Evolutionary conservation across 2,888 invertebrate genomes (phyloP).

Genomic region (Drosophila testacea): DNA sequence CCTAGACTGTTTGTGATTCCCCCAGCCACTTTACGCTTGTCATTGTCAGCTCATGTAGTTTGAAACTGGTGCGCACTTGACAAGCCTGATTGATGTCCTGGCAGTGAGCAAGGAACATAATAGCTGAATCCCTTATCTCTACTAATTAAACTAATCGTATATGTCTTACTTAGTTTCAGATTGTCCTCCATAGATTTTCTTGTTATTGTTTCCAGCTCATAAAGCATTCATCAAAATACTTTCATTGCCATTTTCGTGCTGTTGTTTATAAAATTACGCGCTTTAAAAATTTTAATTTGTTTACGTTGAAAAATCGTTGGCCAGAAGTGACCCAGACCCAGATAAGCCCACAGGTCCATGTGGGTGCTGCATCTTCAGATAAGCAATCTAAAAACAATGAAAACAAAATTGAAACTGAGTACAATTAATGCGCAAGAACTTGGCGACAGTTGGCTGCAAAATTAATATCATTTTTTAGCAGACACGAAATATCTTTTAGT

Average conservation of each 20-base stretch:
- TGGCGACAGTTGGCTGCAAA: slow-evolving; percentile 8
- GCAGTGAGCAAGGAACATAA: slow-evolving; percentile 19
- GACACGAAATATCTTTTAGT: neutral
- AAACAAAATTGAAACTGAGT: neutral
- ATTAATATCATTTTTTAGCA: slow-evolving; percentile 35
- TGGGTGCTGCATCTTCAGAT: slow-evolving; percentile 55
- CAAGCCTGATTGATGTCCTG: slow-evolving; percentile 73
- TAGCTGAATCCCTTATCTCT: slow-evolving; percentile 52
- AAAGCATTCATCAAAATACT: neutral
- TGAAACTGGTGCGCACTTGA: slow-evolving; percentile 73
- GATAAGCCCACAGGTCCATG: slow-evolving; percentile 58
- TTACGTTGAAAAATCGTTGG: slow-evolving; percentile 50
- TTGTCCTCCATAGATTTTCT: slow-evolving; percentile 16
- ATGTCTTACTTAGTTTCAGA: slow-evolving; percentile 45
- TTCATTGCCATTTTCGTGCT: neutral
- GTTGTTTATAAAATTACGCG: slow-evolving; percentile 1
- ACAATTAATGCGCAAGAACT: neutral
- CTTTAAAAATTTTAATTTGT: slow-evolving; percentile 61
- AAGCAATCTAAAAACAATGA: slow-evolving; percentile 16
- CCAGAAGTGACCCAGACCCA: slow-evolving; percentile 51
- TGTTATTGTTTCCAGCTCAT: neutral
- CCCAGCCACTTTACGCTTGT: slow-evolving; percentile 66
- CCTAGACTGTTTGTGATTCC: slow-evolving; percentile 10
- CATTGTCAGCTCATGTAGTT: slow-evolving; percentile 78
- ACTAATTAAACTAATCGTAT: slow-evolving; percentile 71